phyloP scores from a whole-genome alignment of 1,140 invertebrate species.

The Phymorhynchus buccinoides region DNA sequence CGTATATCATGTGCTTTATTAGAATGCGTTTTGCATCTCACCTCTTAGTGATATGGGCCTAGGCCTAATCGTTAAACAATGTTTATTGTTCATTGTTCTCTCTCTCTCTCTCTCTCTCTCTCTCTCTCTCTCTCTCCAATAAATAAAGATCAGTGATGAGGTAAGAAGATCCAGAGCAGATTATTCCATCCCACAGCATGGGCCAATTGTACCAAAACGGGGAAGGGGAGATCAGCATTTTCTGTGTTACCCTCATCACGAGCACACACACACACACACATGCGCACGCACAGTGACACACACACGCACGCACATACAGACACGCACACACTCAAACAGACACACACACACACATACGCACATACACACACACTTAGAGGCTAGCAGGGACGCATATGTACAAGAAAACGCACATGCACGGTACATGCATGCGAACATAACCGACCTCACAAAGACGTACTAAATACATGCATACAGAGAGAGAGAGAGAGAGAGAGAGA shows the following conservation, averaged over 20 bases:
- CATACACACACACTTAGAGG: neutral
- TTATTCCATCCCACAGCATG: neutral
- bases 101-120: neutral
- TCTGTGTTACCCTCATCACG: no score
- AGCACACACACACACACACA: neutral
- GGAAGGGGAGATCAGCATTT: no score
- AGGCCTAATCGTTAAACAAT: no score
- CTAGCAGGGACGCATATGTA: neutral
- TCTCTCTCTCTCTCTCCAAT: no score
- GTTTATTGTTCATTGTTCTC: no score
- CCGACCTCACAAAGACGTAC: neutral
- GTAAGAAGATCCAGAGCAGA: neutral
- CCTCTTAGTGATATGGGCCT: neutral
- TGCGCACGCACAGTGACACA: neutral
- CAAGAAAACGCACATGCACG: neutral
- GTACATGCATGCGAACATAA: neutral
- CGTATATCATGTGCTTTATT: no score
- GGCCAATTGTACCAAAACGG: neutral
- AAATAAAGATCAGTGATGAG: neutral
- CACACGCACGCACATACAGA: conserved; percentile 19
- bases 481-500: neutral
- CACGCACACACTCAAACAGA: conserved; percentile 12
- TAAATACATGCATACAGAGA: neutral
- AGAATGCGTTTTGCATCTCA: neutral
- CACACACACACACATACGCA: conserved; percentile 24